A percentile compares a stretch with the other conserved stretches of the same genome.
Conservation (phyloP, 2,888 invertebrate species). For the Linnaemya vulpina region DNA sequence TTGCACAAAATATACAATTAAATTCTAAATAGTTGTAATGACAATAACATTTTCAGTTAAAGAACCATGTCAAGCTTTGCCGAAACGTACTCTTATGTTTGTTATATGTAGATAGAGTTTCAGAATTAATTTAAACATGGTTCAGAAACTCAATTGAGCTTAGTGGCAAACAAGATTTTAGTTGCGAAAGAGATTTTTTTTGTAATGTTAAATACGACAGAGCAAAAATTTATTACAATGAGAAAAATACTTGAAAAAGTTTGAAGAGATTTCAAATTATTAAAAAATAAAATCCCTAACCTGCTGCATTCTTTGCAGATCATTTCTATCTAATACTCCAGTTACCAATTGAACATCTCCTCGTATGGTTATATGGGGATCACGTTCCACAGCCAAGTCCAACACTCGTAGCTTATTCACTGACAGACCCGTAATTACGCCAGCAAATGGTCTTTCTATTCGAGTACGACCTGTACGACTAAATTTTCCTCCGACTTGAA, state of each 20-base stretch:
- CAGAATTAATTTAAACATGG: slow-evolving; percentile 63
- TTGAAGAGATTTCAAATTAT: slow-evolving; percentile 81
- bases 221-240: slow-evolving; percentile 79
- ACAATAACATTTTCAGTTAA: slow-evolving; percentile 58
- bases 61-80: slow-evolving; percentile 54
- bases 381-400: slow-evolving; percentile 93
- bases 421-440: slow-evolving; percentile 94
- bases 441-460: slow-evolving; percentile 92
- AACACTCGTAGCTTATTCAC: slow-evolving; percentile 93
- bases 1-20: slow-evolving; percentile 63
- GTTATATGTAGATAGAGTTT: slow-evolving; percentile 26
- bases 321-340: slow-evolving; percentile 89
- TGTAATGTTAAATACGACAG: slow-evolving; percentile 73
- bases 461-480: slow-evolving; percentile 85
- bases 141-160: slow-evolving; percentile 72
- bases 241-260: slow-evolving; percentile 81
- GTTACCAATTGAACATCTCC: slow-evolving; percentile 93
- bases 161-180: slow-evolving; percentile 75
- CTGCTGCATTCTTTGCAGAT: slow-evolving; percentile 94
- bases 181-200: slow-evolving; percentile 75
- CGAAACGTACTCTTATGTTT: slow-evolving; percentile 29
- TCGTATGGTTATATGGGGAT: slow-evolving; percentile 89
- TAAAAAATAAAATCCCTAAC: slow-evolving; percentile 85
- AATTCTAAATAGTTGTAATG: slow-evolving; percentile 55
- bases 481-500: slow-evolving; percentile 92